These are phyloP conservation scores for Tetragnatha versicolor DNA, from an alignment of 1,140 invertebrate species.

Conservation along the genomic window DNA sequence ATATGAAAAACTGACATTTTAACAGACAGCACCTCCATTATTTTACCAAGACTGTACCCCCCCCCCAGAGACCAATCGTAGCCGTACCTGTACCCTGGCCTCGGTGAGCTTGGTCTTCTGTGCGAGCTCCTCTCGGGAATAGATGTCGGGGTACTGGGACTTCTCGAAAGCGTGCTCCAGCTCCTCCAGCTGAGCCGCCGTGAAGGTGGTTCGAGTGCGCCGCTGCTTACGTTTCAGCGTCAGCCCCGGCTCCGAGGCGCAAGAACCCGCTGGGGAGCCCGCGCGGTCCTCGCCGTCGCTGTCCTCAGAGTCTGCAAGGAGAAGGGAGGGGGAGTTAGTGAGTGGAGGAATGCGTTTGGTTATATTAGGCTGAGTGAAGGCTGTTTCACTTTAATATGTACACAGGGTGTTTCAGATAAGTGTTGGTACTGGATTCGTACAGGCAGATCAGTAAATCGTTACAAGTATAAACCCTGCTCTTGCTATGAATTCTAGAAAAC, in stretches of 20 bases:
- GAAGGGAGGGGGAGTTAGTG: too few relatives aligned
- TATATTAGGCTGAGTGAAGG: too few relatives aligned
- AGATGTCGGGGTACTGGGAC: conserved; percentile 78
- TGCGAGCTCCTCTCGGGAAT: conserved; percentile 63
- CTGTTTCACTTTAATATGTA: too few relatives aligned
- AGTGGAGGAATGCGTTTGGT: too few relatives aligned
- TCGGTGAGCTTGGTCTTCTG: conserved; percentile 61
- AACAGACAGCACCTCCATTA: not conserved
- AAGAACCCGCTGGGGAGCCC: conserved; percentile 66
- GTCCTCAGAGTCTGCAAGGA: conserved; percentile 60
- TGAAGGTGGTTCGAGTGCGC: conserved; percentile 84
- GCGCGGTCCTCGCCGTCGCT: conserved; percentile 65
- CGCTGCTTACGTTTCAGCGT: conserved; percentile 82
- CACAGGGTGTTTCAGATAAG: too few relatives aligned
- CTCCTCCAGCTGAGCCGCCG: conserved; percentile 86
- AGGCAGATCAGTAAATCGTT: too few relatives aligned
- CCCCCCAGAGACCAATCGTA: not conserved
- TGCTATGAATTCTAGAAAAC: too few relatives aligned
- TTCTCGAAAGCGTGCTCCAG: conserved; percentile 87
- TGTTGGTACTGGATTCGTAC: too few relatives aligned
- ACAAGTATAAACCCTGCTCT: too few relatives aligned
- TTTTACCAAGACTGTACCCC: not conserved
- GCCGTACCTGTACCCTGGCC: conserved; percentile 62
- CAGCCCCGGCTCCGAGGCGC: conserved; percentile 81
- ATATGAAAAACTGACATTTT: not conserved